Base-by-base conservation (phyloP, 2,888 invertebrate genomes). In the Leptopilina drosophilae region DNA sequence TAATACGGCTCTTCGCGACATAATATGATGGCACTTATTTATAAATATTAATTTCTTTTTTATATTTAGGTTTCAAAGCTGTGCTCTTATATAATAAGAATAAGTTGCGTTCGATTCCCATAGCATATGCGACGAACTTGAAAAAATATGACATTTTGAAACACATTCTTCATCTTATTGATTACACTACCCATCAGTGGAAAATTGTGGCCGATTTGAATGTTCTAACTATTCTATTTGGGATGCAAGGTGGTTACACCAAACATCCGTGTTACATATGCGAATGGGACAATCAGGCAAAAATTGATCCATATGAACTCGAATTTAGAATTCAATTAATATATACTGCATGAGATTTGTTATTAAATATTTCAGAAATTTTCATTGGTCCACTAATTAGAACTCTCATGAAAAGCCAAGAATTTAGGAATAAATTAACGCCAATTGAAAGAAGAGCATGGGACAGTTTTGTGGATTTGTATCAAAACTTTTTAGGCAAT, bases 181-280 rank as follows among this genome's bases (percentile, higher is more conserved):
- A 81, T 64, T 79, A 81, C 73, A 26, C 11, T 8, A 66, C n/a
- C 78, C 40, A 81, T n/a, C n/a, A 79, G 64, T 84, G 82, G 83
- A 56, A 66, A 62, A 77, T 86, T 53, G 84, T 84, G 81, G 83
- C 81, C 15, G 83, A 83, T 79, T 77, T 84, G 15, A 82, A 83
- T 83, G 80, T 78, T 83, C 59, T 81, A 81, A 64, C 77, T 40
- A 78, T 86, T 65, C 73, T 86, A 26, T 78, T 87, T 15, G 85
- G 85, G n/a, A 82, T 82, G 64, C 84, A 87, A 83, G 77, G 82
- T 76, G 84, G 85, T 49, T 86, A 82, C 77, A 88, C 84, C n/a
- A 87, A 86, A 79, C 84, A 80, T 80, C 80, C 84, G 6, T 86
- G 84, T 78, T 87, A 86, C 76, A n/a, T n/a, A n/a, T 86, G 85